phyloP scores from a whole-genome alignment of 1,140 invertebrate species.

The Tetranychus cinnabarinus region DNA sequence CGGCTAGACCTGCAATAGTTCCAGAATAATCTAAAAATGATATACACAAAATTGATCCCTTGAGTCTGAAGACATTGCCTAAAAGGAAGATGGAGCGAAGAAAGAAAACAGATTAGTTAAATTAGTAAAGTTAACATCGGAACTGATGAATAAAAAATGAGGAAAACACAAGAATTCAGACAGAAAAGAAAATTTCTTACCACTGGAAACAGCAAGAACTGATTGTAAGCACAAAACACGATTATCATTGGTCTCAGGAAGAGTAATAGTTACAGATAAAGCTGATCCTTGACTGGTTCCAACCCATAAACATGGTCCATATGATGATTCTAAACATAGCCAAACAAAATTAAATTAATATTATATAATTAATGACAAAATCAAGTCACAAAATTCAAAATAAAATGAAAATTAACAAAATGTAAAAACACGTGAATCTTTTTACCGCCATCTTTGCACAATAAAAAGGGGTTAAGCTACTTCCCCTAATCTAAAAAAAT shows the following conservation, averaged over 20 bases:
- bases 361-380: neutral
- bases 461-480: too few species aligned
- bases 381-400: neutral
- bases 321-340: constrained; percentile 36
- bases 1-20: constrained; percentile 32
- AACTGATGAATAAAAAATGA: too few species aligned
- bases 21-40: constrained; percentile 84
- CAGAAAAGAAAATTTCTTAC: constrained; percentile 26
- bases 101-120: neutral
- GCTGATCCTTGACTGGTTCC: constrained; percentile 86
- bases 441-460: too few species aligned
- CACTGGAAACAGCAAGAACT: constrained; percentile 65
- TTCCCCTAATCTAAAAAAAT: too few species aligned
- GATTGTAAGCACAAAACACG: constrained; percentile 46
- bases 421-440: too few species aligned
- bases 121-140: too few species aligned
- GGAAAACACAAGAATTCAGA: too few species aligned
- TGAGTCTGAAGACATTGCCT: constrained; percentile 82
- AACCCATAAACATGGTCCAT: constrained; percentile 72
- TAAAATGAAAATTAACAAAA: neutral
- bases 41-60: constrained; percentile 73
- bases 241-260: constrained; percentile 48
- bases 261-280: constrained; percentile 61
- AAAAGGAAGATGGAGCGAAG: too few species aligned
- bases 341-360: neutral